Evolutionary conservation across 2,797 vertebrate genomes (phyloP), one percentile per base, ranked within the genome.

Genomic region (Microcaecilia unicolor): DNA sequence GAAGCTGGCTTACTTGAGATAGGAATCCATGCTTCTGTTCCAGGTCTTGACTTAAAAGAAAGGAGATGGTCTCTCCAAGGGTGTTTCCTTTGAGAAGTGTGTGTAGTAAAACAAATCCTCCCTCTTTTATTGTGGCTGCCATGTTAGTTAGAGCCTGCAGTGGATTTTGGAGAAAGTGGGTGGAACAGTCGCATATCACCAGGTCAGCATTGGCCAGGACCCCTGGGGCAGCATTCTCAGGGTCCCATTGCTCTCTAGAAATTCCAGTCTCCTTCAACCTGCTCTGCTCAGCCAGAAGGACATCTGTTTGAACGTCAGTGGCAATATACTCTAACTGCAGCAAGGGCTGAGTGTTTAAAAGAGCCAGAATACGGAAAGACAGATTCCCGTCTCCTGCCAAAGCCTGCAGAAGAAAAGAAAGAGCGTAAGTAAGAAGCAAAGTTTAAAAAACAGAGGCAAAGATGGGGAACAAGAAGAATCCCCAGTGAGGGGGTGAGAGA

Each of bases 81-180:
- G 76, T 73, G 36, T 92, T 75, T 23, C 86, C 93, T 44, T 74
- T 80, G 17, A 97, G 83, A 46, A 96, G 67, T 0, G 85, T 80
- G 65, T 98, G 95, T 6, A 99, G 31, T 26, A 99, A 72, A 44
- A 98, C 34, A 61, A 98, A 99, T 1, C 93, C 96, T 0, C 82
- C 84, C 19, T 86, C 79, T 55, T 75, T 91, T 27, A 84, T 63
- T 8, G 80, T 71, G 6, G 89, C 88, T 5, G 52, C 62, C 70
- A 98, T 74, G 55, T 97, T 89, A 28, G 50, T 19, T 18, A 97
- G 26, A 5, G 87, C 59, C 5, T 50, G 24, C 6, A 63, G 18
- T 0, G 73, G 58, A 3, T 64, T 70, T 10, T 13, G 60, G 1
- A 82, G 39, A 9, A 62, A 23, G 5, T 60, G 72, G 37, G 78